Evolutionary conservation across 1,140 invertebrate genomes (phyloP).

Genomic region (Lasioglossum albipes): DNA sequence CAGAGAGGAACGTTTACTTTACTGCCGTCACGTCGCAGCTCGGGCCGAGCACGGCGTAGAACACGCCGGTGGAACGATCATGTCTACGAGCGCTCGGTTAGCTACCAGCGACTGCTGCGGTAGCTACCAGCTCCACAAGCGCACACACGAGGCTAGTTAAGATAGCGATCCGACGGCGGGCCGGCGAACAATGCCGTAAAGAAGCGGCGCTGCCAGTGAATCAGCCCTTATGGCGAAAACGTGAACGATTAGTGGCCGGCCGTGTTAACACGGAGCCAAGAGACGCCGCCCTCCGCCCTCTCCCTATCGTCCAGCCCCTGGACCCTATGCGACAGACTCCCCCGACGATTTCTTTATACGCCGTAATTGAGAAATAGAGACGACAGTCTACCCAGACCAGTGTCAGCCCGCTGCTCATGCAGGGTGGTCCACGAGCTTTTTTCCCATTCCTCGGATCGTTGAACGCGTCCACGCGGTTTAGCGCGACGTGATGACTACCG

Average conservation of each 20-base stretch:
- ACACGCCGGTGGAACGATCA: slow-evolving; percentile 57
- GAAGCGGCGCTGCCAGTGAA: slow-evolving; percentile 70
- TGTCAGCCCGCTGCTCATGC: neutral
- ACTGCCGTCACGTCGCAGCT: slow-evolving; percentile 63
- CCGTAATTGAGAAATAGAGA: slow-evolving; percentile 50
- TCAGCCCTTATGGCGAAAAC: slow-evolving; percentile 78
- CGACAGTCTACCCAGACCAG: neutral
- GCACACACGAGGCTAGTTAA: slow-evolving; percentile 71
- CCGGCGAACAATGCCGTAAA: slow-evolving; percentile 76
- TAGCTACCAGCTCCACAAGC: slow-evolving; percentile 45
- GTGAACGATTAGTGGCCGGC: slow-evolving; percentile 78
- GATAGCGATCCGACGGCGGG: slow-evolving; percentile 72
- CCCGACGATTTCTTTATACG: neutral
- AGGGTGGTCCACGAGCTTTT: slow-evolving; percentile 42
- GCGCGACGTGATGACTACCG: slow-evolving; percentile 37
- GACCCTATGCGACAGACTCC: neutral
- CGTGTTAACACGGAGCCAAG: slow-evolving; percentile 70
- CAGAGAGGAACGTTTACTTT: slow-evolving; percentile 61
- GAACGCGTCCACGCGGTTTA: slow-evolving; percentile 28
- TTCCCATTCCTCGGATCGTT: slow-evolving; percentile 7
- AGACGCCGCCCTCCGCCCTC: slow-evolving; percentile 20
- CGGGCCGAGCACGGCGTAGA: slow-evolving; percentile 47
- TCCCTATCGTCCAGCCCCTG: neutral
- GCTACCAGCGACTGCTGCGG: slow-evolving; percentile 21
- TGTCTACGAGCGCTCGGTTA: slow-evolving; percentile 44